Base-by-base conservation (phyloP, 2,888 invertebrate genomes). In the Chrysotoxum bicinctum region DNA sequence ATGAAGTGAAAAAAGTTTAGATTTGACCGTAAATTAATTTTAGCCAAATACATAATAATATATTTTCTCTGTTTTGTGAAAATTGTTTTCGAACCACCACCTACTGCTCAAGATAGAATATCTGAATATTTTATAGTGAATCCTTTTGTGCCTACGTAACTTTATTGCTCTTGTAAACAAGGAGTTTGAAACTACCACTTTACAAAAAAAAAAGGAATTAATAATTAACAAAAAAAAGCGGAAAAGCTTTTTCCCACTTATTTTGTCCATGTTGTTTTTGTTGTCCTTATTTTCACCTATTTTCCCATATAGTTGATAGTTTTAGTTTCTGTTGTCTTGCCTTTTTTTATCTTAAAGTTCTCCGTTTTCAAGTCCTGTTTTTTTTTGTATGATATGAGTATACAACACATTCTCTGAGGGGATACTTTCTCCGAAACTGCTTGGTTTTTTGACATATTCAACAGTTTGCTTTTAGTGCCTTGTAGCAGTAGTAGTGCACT, bases 121-220 rank as follows among this genome's bases (percentile, higher is more conserved):
- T 16, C 14, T 23, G n/a, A 64, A 50, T 50, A 50, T 48, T 50
- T 48, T 66, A 19, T 23, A n/a, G 21, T 50, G 62, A 64, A 64
- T 64, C 19, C 45, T 66, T 66, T 50, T n/a, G 54, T 85, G 81
- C 56, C 76, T 77, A 85, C 85, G 85, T 85, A 85, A 85, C 76
- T 85, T 10, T 7, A 21, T 76, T 85, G 69, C 72, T 81, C 76
- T 85, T 80, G 85, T 85, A 85, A 85, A 85, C 76, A 85, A 80
- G 60, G 45, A 64, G 3, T 45, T 48, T 35, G 5, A n/a, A 50
- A 66, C 35, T 48, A 48, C 48, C 21, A 48, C 66, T 35, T 32
- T 14, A 12, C n/a, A 48, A 21, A 62, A 16, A 19, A 9, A 48
- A 32, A 19, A 48, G 3, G 3, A 37, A 52, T 48, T 50, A 26